phyloP scores from a whole-genome alignment of 2,888 invertebrate genomes.

The Cordilura impudica region DNA sequence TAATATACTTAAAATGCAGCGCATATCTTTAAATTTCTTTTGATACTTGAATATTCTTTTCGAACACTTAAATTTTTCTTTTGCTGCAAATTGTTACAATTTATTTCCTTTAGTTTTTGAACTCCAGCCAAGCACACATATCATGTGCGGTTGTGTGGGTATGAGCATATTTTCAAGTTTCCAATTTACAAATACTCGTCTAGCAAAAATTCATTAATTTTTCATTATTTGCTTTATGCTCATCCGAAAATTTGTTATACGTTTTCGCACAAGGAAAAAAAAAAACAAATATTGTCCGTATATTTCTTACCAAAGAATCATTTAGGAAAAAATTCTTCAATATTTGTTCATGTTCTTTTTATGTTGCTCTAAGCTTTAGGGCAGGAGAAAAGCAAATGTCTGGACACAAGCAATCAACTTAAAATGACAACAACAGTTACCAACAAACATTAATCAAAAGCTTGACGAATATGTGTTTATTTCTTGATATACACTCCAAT shows the following conservation, averaged over 20 bases:
- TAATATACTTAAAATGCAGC: too few species aligned
- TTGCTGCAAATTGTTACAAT: constrained; percentile 13
- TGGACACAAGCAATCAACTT: constrained; percentile 56
- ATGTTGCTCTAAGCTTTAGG: not conserved
- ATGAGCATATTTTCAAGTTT: not conserved
- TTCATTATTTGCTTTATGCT: constrained; percentile 27
- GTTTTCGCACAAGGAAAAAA: too few species aligned
- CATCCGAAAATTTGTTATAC: too few species aligned
- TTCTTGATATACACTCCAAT: not conserved
- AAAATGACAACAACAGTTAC: constrained; percentile 56
- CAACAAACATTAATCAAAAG: constrained; percentile 57
- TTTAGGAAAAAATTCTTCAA: too few species aligned
- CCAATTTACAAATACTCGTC: too few species aligned
- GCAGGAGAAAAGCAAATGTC: constrained; percentile 26
- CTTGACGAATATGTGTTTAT: constrained; percentile 28
- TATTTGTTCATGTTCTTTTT: too few species aligned
- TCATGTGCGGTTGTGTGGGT: too few species aligned
- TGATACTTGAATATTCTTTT: not conserved
- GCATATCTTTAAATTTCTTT: not conserved
- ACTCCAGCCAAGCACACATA: constrained; percentile 30
- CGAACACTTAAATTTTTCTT: constrained; percentile 15
- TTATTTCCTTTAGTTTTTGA: constrained; percentile 34
- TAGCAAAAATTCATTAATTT: constrained; percentile 49
- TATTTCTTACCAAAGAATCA: too few species aligned
- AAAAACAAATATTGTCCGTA: too few species aligned